Percentiles rank a stretch among this genome's conserved stretches.
Evolutionary conservation across 2,888 invertebrate genomes (phyloP).

Genomic region (Lasioglossum leucozonium): DNA sequence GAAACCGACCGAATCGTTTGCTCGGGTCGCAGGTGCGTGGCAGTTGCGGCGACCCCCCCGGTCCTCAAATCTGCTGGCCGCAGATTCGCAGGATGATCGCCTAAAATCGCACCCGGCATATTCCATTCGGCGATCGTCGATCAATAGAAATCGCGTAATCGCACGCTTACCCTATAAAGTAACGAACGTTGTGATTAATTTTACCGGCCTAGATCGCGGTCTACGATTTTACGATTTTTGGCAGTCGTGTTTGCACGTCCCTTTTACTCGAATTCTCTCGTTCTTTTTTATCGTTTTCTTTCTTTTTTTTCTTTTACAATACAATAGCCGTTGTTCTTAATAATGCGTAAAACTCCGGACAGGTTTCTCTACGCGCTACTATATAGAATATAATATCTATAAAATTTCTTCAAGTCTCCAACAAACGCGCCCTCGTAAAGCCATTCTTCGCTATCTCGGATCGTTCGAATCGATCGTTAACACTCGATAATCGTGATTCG

Average conservation of each 20-base stretch:
- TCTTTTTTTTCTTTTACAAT: too few relatives aligned
- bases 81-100: constrained; percentile 4
- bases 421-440: constrained; percentile 72
- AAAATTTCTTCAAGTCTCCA: constrained; percentile 79
- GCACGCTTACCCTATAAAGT: constrained; percentile 48
- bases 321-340: constrained; percentile 47
- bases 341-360: constrained; percentile 45
- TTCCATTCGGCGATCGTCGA: constrained; percentile 26
- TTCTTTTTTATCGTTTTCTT: too few relatives aligned
- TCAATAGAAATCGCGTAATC: constrained; percentile 26
- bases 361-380: constrained; percentile 48
- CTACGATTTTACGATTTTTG: constrained; percentile 60
- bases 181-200: constrained; percentile 40
- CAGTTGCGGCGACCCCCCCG: constrained; percentile 35
- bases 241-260: constrained; percentile 64
- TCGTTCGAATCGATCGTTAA: constrained; percentile 67
- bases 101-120: background rate
- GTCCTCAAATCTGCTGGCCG: background rate
- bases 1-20: constrained; percentile 24
- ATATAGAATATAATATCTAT: constrained; percentile 71
- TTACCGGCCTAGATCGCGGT: constrained; percentile 43
- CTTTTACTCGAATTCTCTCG: background rate
- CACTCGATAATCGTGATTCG: constrained; percentile 65
- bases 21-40: constrained; percentile 34
- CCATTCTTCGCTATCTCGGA: constrained; percentile 62